phyloP scores from a whole-genome alignment of 1,140 invertebrate species.

The Periplaneta americana region DNA sequence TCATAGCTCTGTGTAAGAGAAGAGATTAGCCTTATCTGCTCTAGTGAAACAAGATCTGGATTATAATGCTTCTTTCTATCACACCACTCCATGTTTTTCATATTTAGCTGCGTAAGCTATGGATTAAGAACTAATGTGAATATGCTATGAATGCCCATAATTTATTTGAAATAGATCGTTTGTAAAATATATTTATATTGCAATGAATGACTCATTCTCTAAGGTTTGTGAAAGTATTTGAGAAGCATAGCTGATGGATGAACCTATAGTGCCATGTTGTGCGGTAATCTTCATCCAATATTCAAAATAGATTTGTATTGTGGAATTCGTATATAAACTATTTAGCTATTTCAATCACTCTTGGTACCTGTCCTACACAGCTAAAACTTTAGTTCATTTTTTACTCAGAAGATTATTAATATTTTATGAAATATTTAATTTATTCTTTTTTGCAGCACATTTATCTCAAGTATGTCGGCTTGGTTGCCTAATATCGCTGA shows the following conservation, averaged over 20 bases:
- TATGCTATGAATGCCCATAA: neutral
- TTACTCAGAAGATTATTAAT: neutral
- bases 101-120: neutral
- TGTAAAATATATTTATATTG: neutral
- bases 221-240: neutral
- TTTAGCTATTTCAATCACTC: neutral
- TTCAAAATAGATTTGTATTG: neutral
- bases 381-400: neutral
- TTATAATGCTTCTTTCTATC: neutral
- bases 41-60: neutral
- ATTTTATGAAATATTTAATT: neutral
- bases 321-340: neutral
- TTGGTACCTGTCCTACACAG: neutral
- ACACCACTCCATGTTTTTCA: too few species aligned
- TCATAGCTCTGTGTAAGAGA: neutral
- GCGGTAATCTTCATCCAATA: neutral
- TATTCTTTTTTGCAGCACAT: too few species aligned
- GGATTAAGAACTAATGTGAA: neutral
- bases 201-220: neutral
- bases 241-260: neutral
- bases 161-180: neutral
- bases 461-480: too few species aligned
- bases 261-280: neutral
- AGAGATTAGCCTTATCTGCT: neutral
- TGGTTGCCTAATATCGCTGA: neutral